Percentiles rank a stretch among this genome's conserved stretches.
These are phyloP conservation scores for Agrochola circellaris DNA, from an alignment of 2,888 invertebrate genomes.

Conservation along the genomic window DNA sequence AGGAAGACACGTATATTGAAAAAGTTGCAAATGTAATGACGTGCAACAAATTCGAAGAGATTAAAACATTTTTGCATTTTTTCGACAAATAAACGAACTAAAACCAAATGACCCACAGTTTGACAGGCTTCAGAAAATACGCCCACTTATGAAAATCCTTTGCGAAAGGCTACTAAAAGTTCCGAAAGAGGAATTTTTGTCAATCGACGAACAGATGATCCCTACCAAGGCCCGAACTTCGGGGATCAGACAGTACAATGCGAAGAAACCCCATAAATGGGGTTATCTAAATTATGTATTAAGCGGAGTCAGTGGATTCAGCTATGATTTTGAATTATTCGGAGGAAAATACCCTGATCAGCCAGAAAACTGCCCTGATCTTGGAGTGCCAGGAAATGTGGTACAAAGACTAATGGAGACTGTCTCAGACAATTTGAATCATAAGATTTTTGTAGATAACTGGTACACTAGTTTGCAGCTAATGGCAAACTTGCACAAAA, in stretches of 20 bases:
- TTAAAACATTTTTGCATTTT: constrained; percentile 4
- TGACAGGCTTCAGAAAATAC: constrained; percentile 12
- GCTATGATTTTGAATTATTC: constrained; percentile 66
- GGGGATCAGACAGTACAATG: constrained; percentile 34
- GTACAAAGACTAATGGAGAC: constrained; percentile 49
- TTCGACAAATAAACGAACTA: constrained; percentile 1
- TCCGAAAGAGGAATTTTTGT: constrained; percentile 24
- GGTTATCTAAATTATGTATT: constrained; percentile 64
- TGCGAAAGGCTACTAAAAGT: constrained; percentile 19
- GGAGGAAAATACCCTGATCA: constrained; percentile 52
- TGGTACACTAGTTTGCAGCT: constrained; percentile 58
- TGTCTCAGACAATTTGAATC: constrained; percentile 52
- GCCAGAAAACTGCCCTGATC: constrained; percentile 33
- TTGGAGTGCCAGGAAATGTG: constrained; percentile 49
- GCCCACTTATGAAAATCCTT: constrained; percentile 8
- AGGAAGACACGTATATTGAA: neutral
- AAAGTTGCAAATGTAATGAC: constrained; percentile 16
- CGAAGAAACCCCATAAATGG: constrained; percentile 68
- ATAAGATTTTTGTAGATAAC: constrained; percentile 61
- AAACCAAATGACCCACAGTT: neutral
- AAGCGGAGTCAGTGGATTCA: constrained; percentile 63
- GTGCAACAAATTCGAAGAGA: constrained; percentile 5
- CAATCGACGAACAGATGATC: constrained; percentile 28
- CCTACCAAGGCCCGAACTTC: constrained; percentile 18
- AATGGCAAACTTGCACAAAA: constrained; percentile 48